phyloP scores from a whole-genome alignment of 2,888 invertebrate species.

The Leucophenga maculata region DNA sequence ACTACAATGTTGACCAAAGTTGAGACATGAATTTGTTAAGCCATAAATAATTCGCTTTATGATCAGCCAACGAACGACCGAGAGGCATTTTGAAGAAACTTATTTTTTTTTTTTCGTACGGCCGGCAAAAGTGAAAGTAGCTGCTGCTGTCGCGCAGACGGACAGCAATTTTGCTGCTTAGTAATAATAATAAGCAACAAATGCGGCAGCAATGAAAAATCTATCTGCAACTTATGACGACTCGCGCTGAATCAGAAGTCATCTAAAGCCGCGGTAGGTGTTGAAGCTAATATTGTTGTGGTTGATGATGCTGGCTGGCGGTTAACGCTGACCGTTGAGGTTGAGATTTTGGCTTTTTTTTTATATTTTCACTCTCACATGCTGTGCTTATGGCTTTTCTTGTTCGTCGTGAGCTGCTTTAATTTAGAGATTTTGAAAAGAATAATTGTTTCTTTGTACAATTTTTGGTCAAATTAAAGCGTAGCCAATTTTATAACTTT shows the following conservation, averaged over 20 bases:
- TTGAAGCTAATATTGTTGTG: too few species aligned
- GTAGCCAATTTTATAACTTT: constrained; percentile 32
- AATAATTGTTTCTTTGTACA: constrained; percentile 39
- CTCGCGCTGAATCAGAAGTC: constrained; percentile 13
- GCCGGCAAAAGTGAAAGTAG: constrained; percentile 66
- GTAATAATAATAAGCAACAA: constrained; percentile 6
- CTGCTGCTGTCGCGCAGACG: constrained; percentile 51
- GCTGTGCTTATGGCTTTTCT: not conserved
- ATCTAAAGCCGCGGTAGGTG: constrained; percentile 6
- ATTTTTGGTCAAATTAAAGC: constrained; percentile 24
- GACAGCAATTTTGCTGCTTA: constrained; percentile 41
- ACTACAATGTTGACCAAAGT: constrained; percentile 48
- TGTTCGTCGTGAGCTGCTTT: not conserved
- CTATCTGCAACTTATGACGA: constrained; percentile 41
- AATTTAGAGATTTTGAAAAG: constrained; percentile 30
- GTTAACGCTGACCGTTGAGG: not conserved
- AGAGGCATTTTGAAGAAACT: not conserved
- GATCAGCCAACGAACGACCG: constrained; percentile 32
- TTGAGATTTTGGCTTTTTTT: not conserved
- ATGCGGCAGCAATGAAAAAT: constrained; percentile 55
- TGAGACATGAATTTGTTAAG: constrained; percentile 56
- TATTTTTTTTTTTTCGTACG: constrained; percentile 31
- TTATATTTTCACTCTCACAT: too few species aligned
- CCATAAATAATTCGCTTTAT: constrained; percentile 61
- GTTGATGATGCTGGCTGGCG: not conserved